A percentile compares a stretch with the other conserved stretches of the same genome.
Conservation (phyloP, 2,888 invertebrate genomes). For the Oligia latruncula region DNA sequence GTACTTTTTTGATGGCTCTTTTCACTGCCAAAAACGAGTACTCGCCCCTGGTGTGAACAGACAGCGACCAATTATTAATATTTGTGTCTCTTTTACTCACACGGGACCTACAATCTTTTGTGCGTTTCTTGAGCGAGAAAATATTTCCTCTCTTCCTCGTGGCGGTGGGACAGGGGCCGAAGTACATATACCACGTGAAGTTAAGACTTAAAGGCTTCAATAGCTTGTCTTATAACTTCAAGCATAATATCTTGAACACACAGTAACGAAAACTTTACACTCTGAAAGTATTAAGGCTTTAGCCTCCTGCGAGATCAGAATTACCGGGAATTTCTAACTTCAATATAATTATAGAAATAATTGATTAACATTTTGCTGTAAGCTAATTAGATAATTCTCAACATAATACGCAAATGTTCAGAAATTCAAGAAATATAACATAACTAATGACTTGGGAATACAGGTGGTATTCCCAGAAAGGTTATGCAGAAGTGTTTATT, state of each 20-base stretch:
- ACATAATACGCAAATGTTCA: background rate
- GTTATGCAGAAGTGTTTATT: background rate
- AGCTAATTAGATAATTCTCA: background rate
- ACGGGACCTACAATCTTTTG: background rate
- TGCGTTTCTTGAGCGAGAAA: background rate
- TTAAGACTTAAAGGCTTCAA: background rate
- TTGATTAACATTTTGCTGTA: constrained; percentile 3
- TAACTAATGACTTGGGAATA: background rate
- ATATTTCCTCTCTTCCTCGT: background rate
- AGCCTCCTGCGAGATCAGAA: constrained; percentile 13
- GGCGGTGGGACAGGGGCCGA: background rate
- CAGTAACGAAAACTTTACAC: constrained; percentile 38
- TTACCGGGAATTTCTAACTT: constrained; percentile 13
- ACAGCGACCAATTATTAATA: background rate
- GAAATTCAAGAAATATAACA: background rate
- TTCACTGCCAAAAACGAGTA: too few species aligned
- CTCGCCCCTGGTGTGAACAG: background rate
- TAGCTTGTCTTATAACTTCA: constrained; percentile 11
- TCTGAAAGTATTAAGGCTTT: constrained; percentile 28
- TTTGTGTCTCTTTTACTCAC: background rate
- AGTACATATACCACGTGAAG: background rate
- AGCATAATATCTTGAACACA: constrained; percentile 21
- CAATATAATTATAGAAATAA: constrained; percentile 13
- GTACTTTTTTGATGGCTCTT: background rate
- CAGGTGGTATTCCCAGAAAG: background rate